Base-by-base conservation (phyloP, 37 sponge, comb jelly and placozoan species). In the Halisarca cf. caerulea region DNA sequence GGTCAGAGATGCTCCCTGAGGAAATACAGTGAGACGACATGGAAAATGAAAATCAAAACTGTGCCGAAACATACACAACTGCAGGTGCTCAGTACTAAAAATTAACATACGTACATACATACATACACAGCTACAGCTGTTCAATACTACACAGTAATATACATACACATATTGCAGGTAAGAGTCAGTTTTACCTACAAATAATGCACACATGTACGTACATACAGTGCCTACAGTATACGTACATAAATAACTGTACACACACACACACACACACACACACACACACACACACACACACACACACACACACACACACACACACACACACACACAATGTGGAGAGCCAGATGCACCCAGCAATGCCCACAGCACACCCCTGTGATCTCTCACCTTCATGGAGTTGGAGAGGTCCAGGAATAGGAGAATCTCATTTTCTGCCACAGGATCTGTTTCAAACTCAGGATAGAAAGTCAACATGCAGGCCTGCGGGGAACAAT, bases 401-500 rank as follows among this genome's bases (percentile, higher is more conserved):
- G 99, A 95, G 82, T 91, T 89, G 57, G 96, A 95, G 28, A 86
- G 83, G 85, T 98, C 99, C 30, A 98, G 78, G 34, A 98, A 37
- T 34, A 98, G 80, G 66, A 93, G 77, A 58, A 98, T 86, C 53
- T 94, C 92, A 85, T 87, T 89, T 55, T 86, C 86, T 2, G 84
- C 44, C 15, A 87, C 87, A 2, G 30, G 35, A 39, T 92, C 94
- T 30, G 84, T 94, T 60, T 95, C 94, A 64, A 98, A 93, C 77
- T 98, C 99, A 20, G 99, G 99, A 81, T 96, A 98, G 91, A 98
- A 98, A 0, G 99, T 96, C 81, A 98, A 90, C 99, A 98, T 98
- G 43, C 96, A 96, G 3, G 99, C 99, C 93, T 98, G 45, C 1
- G 72, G 23, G 35, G 36, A 79, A 15, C 28, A 7, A 15, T n/a